Base-by-base conservation (phyloP, 2,797 vertebrate genomes). In the Pangasius djambal region DNA sequence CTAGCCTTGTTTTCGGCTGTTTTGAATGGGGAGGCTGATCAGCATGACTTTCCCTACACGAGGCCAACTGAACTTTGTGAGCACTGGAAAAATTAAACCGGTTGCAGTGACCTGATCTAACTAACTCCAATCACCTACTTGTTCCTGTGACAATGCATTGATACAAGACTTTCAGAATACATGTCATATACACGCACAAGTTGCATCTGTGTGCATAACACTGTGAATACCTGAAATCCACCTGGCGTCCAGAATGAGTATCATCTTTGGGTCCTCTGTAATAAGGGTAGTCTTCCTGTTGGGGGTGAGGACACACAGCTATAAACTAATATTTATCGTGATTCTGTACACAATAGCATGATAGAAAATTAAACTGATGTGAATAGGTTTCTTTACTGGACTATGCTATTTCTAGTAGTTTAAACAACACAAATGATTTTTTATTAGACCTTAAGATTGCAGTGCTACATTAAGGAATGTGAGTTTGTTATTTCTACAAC, bases 191-290 rank as follows among this genome's bases (percentile, higher is more conserved):
- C 28, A 67, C 7, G 34, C 69, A 34, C 69, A 34, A 31, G n/a
- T 70, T n/a, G 28, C 28, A n/a, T 12, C 13, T 34, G n/a, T 15
- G 22, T 12, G 13, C 13, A 5, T 12, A 48, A 86, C 50, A 20
- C 16, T 13, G 4, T 61, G 40, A 63, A 95, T 95, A 97, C 96
- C 95, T 91, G 92, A 96, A 97, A 88, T 97, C 96, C 87, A 95
- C 40, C 12, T 94, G 93, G 5, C 96, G 92, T 50, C 93, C 94
- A 77, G 95, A 0, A 86, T 95, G 95, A 25, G 90, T 81, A 4
- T 97, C 96, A 9, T 97, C 96, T 78, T 95, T 94, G 20, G 94
- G 93, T 67, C 67, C 95, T 94, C 96, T 94, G 94, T 96, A 97
- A 63, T 90, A 91, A 2, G 94, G 88, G 91, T 95, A 96, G 0